Base-by-base conservation (phyloP, 2,113 vertebrate species). In the Seriola aureovittata region DNA sequence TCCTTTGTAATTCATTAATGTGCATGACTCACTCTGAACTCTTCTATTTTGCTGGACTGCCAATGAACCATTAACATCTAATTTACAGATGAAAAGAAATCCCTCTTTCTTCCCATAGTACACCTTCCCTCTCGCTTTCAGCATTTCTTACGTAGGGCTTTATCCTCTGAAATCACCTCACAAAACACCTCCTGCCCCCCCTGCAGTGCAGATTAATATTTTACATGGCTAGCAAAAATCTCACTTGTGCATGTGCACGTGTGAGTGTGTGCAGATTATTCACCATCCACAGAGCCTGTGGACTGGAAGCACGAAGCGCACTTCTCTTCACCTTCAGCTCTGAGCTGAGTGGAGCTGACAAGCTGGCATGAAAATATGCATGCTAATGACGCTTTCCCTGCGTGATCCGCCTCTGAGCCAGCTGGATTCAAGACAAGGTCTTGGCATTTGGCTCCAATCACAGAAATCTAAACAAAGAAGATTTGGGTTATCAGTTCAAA, bases 371-470 rank as follows among this genome's bases (percentile, higher is more conserved):
- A 66, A 72, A 57, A 67, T 19, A 16, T 0, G 36, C 23, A 21
- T 4, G 34, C 34, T 77, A 75, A 75, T 78, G 69, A 79, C 8
- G 23, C 77, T 52, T n/a, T 58, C 60, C 34, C 71, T 60, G 60
- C 74, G 48, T 63, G 73, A 78, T 21, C 36, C 38, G 36, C 64
- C 48, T 85, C 60, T 6, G 44, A 67, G 78, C 87, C 85, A 87
- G 82, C 80, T 90, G 88, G 91, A 82, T 54, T 48, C 21, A 38
- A 55, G 82, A 80, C 76, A 55, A 91, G 86, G 85, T n/a, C 14
- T 71, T 23, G 48, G 65, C 36, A 55, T 69, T 58, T 58, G 29
- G 59, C 72, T 62, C 1, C 0, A 67, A 44, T 4, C 38, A 6
- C n/a, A 55, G 25, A 10, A 3, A 29, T 65, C 29, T 5, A n/a